phyloP scores from a whole-genome alignment of 2,113 vertebrate species.

The Corydoras maculifer region DNA sequence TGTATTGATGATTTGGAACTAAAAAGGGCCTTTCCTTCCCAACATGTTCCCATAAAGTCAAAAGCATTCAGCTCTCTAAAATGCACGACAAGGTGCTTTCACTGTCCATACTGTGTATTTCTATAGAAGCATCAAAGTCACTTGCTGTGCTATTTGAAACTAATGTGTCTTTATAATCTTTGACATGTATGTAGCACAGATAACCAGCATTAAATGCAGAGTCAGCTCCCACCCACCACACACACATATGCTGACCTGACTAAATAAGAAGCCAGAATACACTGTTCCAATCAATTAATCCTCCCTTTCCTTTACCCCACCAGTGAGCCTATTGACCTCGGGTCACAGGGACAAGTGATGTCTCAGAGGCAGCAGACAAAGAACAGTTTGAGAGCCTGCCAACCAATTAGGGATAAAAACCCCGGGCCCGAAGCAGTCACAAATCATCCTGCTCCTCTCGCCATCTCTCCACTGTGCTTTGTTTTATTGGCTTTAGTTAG shows the following conservation, averaged over 20 bases:
- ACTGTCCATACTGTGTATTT: no score
- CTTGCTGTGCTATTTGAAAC: no score
- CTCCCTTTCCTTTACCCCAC: background rate
- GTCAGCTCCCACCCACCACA: background rate
- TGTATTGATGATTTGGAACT: no score
- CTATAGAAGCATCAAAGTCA: no score
- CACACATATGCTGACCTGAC: conserved; percentile 5
- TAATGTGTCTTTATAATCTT: conserved; percentile 7
- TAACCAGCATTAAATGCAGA: background rate
- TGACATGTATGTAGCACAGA: conserved; percentile 8
- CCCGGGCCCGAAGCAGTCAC: background rate
- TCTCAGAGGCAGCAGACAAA: conserved; percentile 14
- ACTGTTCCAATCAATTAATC: conserved; percentile 9
- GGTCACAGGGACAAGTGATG: conserved; percentile 12
- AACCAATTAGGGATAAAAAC: conserved; percentile 1
- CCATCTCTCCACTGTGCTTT: background rate
- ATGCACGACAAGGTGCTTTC: no score
- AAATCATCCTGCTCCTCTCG: background rate
- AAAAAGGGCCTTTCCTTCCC: no score
- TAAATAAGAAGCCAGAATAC: conserved; percentile 15
- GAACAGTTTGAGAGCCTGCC: background rate
- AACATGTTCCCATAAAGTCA: no score
- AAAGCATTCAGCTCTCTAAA: no score
- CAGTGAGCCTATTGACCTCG: conserved; percentile 21
- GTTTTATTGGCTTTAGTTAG: background rate